A percentile compares a stretch with the other conserved stretches of the same genome.
These are phyloP conservation scores for Mesoclemmys tuberculata DNA, from an alignment of 2,113 vertebrate species.

Conservation along the genomic window DNA sequence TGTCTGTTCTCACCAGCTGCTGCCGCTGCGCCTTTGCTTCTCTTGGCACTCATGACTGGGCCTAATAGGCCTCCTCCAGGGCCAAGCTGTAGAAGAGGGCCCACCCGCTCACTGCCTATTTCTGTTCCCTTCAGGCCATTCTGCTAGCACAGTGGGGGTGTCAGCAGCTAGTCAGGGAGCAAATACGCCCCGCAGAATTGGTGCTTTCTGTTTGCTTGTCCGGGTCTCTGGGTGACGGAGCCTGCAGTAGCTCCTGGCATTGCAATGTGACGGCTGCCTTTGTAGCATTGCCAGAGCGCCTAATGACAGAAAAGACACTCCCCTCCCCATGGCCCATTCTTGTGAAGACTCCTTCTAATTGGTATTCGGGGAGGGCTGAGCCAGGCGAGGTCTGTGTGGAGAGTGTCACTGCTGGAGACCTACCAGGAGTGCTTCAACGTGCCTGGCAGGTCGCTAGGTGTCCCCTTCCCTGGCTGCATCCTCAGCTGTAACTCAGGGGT, in stretches of 20 bases:
- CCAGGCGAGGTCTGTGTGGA: not conserved
- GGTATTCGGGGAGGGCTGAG: not conserved
- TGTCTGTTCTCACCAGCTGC: not conserved
- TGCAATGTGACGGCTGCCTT: not conserved
- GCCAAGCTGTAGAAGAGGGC: not conserved
- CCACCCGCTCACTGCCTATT: not conserved
- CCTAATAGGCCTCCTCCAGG: not conserved
- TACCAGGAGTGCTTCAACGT: not conserved
- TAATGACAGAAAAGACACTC: accelerated
- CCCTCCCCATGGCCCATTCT: not conserved
- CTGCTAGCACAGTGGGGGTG: not conserved
- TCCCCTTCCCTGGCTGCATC: not conserved
- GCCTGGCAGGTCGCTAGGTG: accelerated
- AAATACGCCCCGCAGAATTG: not conserved
- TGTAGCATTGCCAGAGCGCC: not conserved
- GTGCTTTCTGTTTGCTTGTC: not conserved
- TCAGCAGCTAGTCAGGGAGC: accelerated
- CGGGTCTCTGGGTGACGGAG: accelerated
- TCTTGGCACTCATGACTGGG: not conserved
- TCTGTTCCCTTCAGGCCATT: not conserved
- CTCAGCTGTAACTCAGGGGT: not conserved
- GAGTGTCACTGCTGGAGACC: not conserved
- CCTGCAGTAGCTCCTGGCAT: accelerated
- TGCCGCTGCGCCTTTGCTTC: not conserved
- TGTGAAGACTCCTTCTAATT: not conserved